These are phyloP conservation scores for Calliopum simillimum DNA, from an alignment of 2,888 invertebrate species.

Conservation along the genomic window DNA sequence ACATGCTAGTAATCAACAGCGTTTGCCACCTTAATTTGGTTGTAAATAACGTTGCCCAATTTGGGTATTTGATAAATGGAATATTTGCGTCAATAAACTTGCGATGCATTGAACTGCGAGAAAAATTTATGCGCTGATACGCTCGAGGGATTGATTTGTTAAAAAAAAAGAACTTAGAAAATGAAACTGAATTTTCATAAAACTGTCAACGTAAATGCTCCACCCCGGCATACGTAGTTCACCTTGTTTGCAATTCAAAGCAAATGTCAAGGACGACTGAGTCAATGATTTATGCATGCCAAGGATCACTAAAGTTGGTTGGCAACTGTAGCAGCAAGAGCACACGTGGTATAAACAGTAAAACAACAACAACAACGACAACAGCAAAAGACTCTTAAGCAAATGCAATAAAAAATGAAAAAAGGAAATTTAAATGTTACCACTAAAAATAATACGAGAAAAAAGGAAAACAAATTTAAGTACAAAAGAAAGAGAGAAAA, in stretches of 20 bases:
- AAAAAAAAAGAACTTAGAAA: too few relatives aligned
- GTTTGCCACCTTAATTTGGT: too few relatives aligned
- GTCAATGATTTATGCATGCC: slow-evolving; percentile 44
- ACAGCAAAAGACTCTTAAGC: too few relatives aligned
- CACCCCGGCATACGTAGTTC: too few relatives aligned
- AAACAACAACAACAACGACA: background rate
- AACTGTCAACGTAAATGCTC: background rate
- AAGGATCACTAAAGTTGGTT: slow-evolving; percentile 27
- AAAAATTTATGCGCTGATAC: background rate
- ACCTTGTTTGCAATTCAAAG: slow-evolving; percentile 22
- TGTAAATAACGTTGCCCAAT: too few relatives aligned
- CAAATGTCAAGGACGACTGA: slow-evolving; percentile 39
- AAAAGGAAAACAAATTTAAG: background rate
- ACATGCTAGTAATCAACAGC: too few relatives aligned
- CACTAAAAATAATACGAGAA: background rate
- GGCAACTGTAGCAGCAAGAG: slow-evolving; percentile 8
- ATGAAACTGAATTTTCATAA: background rate
- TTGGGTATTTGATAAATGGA: slow-evolving; percentile 7
- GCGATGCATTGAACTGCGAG: slow-evolving; percentile 10
- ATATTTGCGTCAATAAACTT: slow-evolving; percentile 9
- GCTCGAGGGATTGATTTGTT: background rate
- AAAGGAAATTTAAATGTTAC: background rate
- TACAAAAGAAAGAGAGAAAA: background rate
- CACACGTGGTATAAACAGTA: background rate
- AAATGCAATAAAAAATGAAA: too few relatives aligned